These are phyloP conservation scores for Heliconius hermathena DNA, from an alignment of 1,140 invertebrate genomes.

Conservation along the genomic window DNA sequence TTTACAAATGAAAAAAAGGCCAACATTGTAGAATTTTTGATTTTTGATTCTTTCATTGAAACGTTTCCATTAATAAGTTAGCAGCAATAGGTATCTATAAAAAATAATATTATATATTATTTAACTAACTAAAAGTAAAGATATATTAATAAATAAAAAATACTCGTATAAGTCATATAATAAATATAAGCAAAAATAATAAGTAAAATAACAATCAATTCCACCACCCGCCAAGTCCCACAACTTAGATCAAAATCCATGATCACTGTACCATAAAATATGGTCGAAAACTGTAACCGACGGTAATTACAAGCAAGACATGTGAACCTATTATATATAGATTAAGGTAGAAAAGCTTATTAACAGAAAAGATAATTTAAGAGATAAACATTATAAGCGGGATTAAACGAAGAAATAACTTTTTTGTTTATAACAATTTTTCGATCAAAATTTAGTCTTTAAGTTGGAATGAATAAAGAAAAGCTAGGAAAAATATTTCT, in stretches of 20 bases:
- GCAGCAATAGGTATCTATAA: too few species aligned
- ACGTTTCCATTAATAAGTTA: too few species aligned
- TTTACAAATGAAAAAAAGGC: too few species aligned
- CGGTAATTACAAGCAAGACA: conserved; percentile 71
- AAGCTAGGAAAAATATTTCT: too few species aligned
- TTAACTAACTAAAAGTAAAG: too few species aligned
- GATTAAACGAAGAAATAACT: conserved; percentile 28
- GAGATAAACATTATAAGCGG: conserved; percentile 47
- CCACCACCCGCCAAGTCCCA: conserved; percentile 3
- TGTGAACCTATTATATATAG: conserved; percentile 79
- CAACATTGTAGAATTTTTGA: too few species aligned
- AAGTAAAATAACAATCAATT: background rate
- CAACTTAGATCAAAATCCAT: conserved; percentile 44
- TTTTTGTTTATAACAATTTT: conserved; percentile 1
- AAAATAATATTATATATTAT: too few species aligned
- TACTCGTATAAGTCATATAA: too few species aligned
- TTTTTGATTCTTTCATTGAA: too few species aligned
- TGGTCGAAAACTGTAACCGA: conserved; percentile 67
- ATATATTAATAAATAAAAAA: too few species aligned
- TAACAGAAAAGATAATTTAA: conserved; percentile 61
- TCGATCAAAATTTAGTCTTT: background rate
- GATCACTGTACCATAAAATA: conserved; percentile 70
- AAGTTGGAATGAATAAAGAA: too few species aligned
- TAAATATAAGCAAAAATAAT: too few species aligned
- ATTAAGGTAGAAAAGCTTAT: conserved; percentile 65